Evolutionary conservation across 1,140 invertebrate genomes (phyloP).

Genomic region (Scaptomyza montana): DNA sequence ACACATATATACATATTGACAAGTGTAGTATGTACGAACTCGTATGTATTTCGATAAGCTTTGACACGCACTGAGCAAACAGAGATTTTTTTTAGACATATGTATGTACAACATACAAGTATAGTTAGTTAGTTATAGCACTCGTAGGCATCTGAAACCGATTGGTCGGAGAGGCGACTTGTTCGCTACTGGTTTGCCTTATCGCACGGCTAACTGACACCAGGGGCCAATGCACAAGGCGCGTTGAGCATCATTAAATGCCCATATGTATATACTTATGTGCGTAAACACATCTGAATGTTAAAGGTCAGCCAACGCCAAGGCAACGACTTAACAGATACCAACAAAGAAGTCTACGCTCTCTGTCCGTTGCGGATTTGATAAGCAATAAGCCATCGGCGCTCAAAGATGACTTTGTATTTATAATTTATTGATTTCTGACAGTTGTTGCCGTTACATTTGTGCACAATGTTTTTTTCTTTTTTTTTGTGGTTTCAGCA

Average conservation of each 20-base stretch:
- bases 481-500: slow-evolving; percentile 44
- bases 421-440: slow-evolving; percentile 2
- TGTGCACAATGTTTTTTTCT: slow-evolving; percentile 32
- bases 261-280: slow-evolving; percentile 8
- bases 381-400: slow-evolving; percentile 49
- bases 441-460: slow-evolving; percentile 42
- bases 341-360: background rate
- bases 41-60: slow-evolving; percentile 30
- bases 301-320: slow-evolving; percentile 50
- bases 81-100: slow-evolving; percentile 11
- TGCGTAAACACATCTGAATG: slow-evolving; percentile 6
- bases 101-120: background rate
- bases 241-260: slow-evolving; percentile 47
- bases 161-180: slow-evolving; percentile 34
- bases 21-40: background rate
- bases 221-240: slow-evolving; percentile 64
- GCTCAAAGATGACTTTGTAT: slow-evolving; percentile 1
- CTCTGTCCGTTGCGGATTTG: slow-evolving; percentile 19
- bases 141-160: slow-evolving; percentile 10
- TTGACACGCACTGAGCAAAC: slow-evolving; percentile 23
- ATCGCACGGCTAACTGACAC: slow-evolving; percentile 51
- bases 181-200: slow-evolving; percentile 66
- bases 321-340: slow-evolving; percentile 8
- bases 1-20: background rate
- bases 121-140: slow-evolving; percentile 7